phyloP scores from a whole-genome alignment of 2,797 vertebrate species.

The Mus caroli region DNA sequence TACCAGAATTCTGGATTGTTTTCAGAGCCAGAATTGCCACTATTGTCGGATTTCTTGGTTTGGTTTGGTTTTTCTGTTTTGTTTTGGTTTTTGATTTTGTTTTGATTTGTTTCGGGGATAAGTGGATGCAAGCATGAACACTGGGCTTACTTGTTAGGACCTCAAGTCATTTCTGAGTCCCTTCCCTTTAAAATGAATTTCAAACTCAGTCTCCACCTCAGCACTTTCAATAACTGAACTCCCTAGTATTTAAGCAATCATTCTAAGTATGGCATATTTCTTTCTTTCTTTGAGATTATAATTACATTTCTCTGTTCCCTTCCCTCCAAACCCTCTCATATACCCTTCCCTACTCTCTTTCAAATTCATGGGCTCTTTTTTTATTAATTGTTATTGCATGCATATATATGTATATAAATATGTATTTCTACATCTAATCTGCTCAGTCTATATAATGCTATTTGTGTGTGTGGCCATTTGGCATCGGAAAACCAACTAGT shows the following conservation, averaged over 20 bases:
- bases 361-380: background rate
- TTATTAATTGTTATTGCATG: background rate
- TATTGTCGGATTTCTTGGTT: background rate
- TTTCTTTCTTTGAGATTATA: background rate
- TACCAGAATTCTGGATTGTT: background rate
- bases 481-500: background rate
- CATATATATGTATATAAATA: background rate
- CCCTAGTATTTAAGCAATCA: constrained; percentile 52
- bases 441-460: background rate
- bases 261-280: constrained; percentile 32
- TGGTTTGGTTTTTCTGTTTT: background rate
- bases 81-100: background rate
- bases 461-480: background rate
- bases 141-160: background rate
- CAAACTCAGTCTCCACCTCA: background rate
- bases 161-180: background rate
- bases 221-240: constrained; percentile 25
- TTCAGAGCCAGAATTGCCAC: background rate
- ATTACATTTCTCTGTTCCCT: background rate
- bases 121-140: background rate
- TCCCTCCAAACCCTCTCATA: background rate
- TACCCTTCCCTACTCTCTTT: background rate
- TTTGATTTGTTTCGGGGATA: background rate
- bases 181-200: constrained; percentile 56
- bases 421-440: background rate